A percentile compares a stretch with the other conserved stretches of the same genome.
Conservation (phyloP, 2,888 invertebrate genomes). For the Callyntrura guangdongensis region DNA sequence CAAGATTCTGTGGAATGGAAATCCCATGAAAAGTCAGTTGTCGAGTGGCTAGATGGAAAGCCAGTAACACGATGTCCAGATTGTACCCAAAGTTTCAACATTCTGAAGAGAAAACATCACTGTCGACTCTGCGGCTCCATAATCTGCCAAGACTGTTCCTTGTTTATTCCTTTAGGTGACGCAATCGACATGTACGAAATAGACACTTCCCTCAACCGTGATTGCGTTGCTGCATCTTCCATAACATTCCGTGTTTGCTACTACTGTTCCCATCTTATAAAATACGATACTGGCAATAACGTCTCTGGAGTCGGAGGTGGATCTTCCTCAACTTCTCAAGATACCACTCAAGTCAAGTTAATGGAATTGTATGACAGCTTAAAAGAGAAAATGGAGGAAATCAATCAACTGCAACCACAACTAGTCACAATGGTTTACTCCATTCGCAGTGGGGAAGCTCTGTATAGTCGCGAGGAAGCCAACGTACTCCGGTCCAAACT, state of each 20-base stretch:
- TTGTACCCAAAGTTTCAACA: slow-evolving; percentile 95
- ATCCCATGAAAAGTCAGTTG: slow-evolving; percentile 90
- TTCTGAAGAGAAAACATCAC: slow-evolving; percentile 97
- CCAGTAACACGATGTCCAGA: slow-evolving; percentile 96
- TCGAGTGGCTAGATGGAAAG: slow-evolving; percentile 97
- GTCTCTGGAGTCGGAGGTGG: background rate
- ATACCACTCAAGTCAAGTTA: slow-evolving; percentile 71
- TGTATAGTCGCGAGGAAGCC: slow-evolving; percentile 94
- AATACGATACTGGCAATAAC: slow-evolving; percentile 53
- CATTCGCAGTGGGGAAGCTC: slow-evolving; percentile 93
- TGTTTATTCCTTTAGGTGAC: slow-evolving; percentile 89
- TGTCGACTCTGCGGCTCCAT: slow-evolving; percentile 97
- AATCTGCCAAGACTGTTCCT: slow-evolving; percentile 96
- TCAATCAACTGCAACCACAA: slow-evolving; percentile 87
- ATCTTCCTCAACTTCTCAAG: slow-evolving; percentile 9
- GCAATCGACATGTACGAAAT: slow-evolving; percentile 76
- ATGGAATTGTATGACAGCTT: slow-evolving; percentile 92
- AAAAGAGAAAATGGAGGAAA: slow-evolving; percentile 91
- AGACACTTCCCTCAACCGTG: slow-evolving; percentile 67
- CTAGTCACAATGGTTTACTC: slow-evolving; percentile 82
- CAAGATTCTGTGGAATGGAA: slow-evolving; percentile 79
- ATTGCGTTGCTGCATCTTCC: slow-evolving; percentile 67
- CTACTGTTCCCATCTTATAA: slow-evolving; percentile 76
- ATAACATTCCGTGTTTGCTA: slow-evolving; percentile 79
- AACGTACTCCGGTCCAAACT: slow-evolving; percentile 93